Evolutionary conservation across 2,888 invertebrate species (phyloP).

Genomic region (Limenitis arthemis): DNA sequence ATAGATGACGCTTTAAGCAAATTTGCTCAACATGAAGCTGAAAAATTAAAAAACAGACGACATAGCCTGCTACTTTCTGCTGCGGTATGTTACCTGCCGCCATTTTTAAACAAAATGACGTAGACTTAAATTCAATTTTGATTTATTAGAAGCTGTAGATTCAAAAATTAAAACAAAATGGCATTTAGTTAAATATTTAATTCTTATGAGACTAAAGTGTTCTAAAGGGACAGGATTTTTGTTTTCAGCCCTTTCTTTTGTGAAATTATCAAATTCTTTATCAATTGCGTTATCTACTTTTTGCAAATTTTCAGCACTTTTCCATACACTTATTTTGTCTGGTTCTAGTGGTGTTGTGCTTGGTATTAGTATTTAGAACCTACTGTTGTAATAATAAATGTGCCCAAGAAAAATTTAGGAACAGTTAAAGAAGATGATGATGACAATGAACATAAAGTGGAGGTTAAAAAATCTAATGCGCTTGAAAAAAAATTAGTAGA

Average conservation of each 20-base stretch:
- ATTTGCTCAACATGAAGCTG: constrained; percentile 84
- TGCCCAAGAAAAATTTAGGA: constrained; percentile 48
- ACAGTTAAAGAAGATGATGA: constrained; percentile 60
- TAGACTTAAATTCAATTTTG: too few relatives aligned
- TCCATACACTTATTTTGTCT: constrained; percentile 42
- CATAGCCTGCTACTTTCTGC: constrained; percentile 60
- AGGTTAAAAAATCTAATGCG: constrained; percentile 25
- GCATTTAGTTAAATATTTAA: too few relatives aligned
- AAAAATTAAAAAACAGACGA: constrained; percentile 67
- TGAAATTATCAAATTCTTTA: constrained; percentile 64
- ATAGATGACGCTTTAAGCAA: constrained; percentile 93
- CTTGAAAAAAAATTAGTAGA: constrained; percentile 20
- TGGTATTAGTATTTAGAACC: constrained; percentile 46
- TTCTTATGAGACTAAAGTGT: too few relatives aligned
- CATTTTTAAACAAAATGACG: too few relatives aligned
- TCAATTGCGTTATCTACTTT: constrained; percentile 40
- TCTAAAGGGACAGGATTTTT: constrained; percentile 36
- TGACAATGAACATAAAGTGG: constrained; percentile 40
- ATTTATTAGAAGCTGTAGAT: too few relatives aligned
- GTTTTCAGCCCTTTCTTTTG: constrained; percentile 55
- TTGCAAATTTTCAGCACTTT: constrained; percentile 43
- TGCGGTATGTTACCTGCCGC: constrained; percentile 37
- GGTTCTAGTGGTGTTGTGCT: constrained; percentile 56
- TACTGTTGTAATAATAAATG: constrained; percentile 40
- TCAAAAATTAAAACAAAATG: too few relatives aligned